Base-by-base conservation (phyloP, 2,888 invertebrate species). In the Junonia oenone region DNA sequence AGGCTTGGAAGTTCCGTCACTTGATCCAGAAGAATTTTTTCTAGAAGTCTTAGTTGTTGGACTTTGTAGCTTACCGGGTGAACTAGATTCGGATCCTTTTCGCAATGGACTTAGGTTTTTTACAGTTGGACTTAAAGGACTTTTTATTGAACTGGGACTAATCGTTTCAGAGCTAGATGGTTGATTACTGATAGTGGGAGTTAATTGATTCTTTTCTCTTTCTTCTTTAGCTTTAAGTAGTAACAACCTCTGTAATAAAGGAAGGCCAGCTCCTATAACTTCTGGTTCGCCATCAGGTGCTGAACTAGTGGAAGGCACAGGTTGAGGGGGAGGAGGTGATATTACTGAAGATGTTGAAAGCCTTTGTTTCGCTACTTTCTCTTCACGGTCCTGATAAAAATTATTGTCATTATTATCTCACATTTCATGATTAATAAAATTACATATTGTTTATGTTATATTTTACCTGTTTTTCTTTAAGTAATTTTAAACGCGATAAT, bases 391-490 rank as follows among this genome's bases (percentile, higher is more conserved):
- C 91, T 91, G 55, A 14, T 67, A 71, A 58, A 56, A 45, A 11
- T 37, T 40, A 19, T 19, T 15, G 5, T 40, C 0, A 4, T 4
- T 40, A 5, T 40, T 15, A 8, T 17, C 17, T 19, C 1, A 17
- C 19, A 40, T n/a, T 5, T 11, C 4, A n/a, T 38, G 11, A n/a
- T 19, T 9, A 15, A 5, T 4, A 19, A 11, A n/a, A 11, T 38
- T 19, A 4, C 11, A 19, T 43, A 13, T 1, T 19, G 6, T 14
- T 33, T 6, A 43, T 22, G 2, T n/a, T 29, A 14, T 14, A 14
- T 11, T n/a, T 29, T 46, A 94, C 95, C 84, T 97, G 96, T 79
- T 96, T 96, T 76, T 97, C 96, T 78, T 96, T 96, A 0, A 97
- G 91, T 40, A 97, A 84, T 69, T 95, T 94, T 49, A 97, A 83